Base-by-base conservation (phyloP, 2,113 vertebrate species). In the Dicrurus megarhynchus region DNA sequence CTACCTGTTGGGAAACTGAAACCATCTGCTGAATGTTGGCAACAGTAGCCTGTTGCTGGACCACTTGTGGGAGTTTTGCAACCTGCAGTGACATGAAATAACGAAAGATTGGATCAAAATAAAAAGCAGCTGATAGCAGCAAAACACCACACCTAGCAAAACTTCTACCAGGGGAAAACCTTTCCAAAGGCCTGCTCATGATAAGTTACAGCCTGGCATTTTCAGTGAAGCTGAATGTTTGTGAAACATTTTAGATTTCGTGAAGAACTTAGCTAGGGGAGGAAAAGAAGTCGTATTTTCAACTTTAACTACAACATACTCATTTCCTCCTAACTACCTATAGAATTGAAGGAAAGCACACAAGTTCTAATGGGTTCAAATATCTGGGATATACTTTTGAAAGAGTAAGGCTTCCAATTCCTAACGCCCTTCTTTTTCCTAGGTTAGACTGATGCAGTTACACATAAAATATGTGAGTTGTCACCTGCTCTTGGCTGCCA, bases 1-100 rank as follows among this genome's bases (percentile, higher is more conserved):
- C 89, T 97, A 99, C 99, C 98, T 99, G 99, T 90, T 99, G 99
- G 46, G 99, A 97, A 94, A 99, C 98, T 11, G 99, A 98, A 84
- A 99, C 98, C 82, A 99, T 99, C 92, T 99, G 99, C 55, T 98
- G 99, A 92, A 99, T 98, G 95, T 97, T 98, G 93, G 98, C 98
- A 96, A 99, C 98, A 13, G 98, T 67, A 35, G 98, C 71, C 90
- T 99, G 98, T 49, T 98, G 98, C 84, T 98, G 98, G 84, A 99
- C 98, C 87, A 99, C 98, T 91, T 99, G 98, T 11, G 98, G 98
- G 68, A 99, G 96, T 95, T 99, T 99, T 95, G 98, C 95, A 94
- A 99, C 98, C 99, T 99, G 84, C 6, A 87, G 37, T 13, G 79
- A 85, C 9, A 75, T 2, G 10, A 92, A 79, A 86, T 32, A 52